phyloP scores from a whole-genome alignment of 1,140 invertebrate species.

The Aphelenchoides besseyi region DNA sequence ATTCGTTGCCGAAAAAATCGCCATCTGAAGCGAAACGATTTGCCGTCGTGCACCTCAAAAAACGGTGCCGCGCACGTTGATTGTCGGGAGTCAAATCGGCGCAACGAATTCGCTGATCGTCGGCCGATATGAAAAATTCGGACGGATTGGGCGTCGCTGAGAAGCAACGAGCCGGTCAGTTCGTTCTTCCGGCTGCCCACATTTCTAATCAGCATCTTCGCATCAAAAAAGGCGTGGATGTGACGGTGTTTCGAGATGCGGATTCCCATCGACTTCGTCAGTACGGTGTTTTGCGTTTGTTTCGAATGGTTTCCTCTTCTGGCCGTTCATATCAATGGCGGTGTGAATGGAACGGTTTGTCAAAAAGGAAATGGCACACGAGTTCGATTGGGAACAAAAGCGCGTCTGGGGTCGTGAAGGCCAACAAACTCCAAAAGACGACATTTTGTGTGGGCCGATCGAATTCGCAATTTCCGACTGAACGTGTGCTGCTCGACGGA shows the following conservation, averaged over 20 bases:
- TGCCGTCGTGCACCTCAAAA: conserved; percentile 1
- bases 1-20: no score
- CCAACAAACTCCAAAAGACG: neutral
- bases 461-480: neutral
- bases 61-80: neutral
- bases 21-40: no score
- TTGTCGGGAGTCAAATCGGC: no score
- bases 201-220: neutral
- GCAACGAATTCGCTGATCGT: neutral
- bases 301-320: neutral
- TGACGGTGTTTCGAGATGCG: no score
- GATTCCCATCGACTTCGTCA: no score
- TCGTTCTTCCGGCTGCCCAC: conserved; percentile 10
- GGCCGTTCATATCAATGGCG: neutral
- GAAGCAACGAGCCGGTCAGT: neutral
- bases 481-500: neutral
- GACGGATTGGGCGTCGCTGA: neutral
- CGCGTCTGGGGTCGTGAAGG: neutral
- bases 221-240: neutral
- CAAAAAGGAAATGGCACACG: neutral
- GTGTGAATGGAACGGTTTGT: neutral
- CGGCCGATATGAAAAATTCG: neutral
- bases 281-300: no score
- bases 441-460: conserved; percentile 1
- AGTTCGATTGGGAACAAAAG: neutral